These are phyloP conservation scores for Cosmia pyralina DNA, from an alignment of 2,888 invertebrate species.

Conservation along the genomic window DNA sequence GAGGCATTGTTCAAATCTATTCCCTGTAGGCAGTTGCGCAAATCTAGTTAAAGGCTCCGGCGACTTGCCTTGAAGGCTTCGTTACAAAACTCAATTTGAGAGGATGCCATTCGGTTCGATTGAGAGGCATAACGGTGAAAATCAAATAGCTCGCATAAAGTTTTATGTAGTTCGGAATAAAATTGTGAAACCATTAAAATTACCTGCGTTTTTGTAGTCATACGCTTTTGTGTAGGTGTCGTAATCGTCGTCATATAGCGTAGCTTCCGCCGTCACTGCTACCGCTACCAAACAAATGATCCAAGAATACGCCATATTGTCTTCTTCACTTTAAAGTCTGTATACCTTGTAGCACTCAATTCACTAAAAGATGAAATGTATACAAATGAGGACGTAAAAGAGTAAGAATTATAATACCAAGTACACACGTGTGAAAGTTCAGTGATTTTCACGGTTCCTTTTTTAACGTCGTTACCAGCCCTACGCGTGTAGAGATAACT, in stretches of 20 bases:
- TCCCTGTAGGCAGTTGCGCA: slow-evolving; percentile 60
- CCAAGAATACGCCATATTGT: slow-evolving; percentile 78
- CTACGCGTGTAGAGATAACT: slow-evolving; percentile 46
- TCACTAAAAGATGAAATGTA: slow-evolving; percentile 52
- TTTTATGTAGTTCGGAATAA: slow-evolving; percentile 51
- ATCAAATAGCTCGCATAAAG: slow-evolving; percentile 69
- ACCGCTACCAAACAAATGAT: slow-evolving; percentile 75
- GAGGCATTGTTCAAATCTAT: slow-evolving; percentile 61
- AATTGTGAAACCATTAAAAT: slow-evolving; percentile 49
- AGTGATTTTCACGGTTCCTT: slow-evolving; percentile 72
- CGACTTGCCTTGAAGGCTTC: slow-evolving; percentile 71
- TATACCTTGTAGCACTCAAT: slow-evolving; percentile 62
- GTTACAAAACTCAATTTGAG: slow-evolving; percentile 76
- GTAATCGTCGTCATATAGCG: slow-evolving; percentile 87
- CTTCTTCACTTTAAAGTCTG: slow-evolving; percentile 57
- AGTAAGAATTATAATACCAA: slow-evolving; percentile 27
- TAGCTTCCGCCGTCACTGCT: slow-evolving; percentile 76
- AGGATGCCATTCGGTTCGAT: slow-evolving; percentile 70
- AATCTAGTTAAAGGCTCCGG: slow-evolving; percentile 69
- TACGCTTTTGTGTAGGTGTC: slow-evolving; percentile 84
- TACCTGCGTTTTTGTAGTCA: slow-evolving; percentile 85
- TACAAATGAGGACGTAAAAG: slow-evolving; percentile 9
- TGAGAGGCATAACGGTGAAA: slow-evolving; percentile 70
- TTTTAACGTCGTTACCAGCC: slow-evolving; percentile 54
- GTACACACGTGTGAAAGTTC: slow-evolving; percentile 31